Conservation (phyloP, 2,797 vertebrate genomes). For the Dermochelys coriacea region DNA sequence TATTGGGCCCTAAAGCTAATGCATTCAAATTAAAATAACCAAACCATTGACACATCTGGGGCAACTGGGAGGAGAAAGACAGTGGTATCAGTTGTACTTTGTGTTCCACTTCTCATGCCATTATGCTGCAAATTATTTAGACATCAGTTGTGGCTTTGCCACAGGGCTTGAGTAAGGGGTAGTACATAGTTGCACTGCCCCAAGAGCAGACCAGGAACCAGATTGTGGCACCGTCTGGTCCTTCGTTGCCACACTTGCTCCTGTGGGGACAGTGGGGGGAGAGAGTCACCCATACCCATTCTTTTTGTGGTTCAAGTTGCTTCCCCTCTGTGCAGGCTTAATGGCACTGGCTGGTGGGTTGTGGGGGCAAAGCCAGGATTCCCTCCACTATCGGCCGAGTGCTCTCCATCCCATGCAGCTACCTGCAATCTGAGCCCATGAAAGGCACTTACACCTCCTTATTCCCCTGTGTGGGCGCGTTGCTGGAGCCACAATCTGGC, state of each 20-base stretch:
- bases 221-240: conserved; percentile 54
- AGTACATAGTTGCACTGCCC: conserved; percentile 48
- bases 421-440: conserved; percentile 6
- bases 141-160: conserved; percentile 74
- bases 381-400: neutral
- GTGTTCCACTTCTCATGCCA: conserved; percentile 66
- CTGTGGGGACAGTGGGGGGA: neutral
- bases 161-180: conserved; percentile 56
- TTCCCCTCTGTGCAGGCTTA: accelerated
- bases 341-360: accelerated
- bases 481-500: conserved; percentile 32
- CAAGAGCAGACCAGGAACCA: conserved; percentile 61
- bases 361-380: accelerated
- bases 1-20: conserved; percentile 17
- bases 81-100: conserved; percentile 66
- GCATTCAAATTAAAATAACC: conserved; percentile 38
- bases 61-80: conserved; percentile 61
- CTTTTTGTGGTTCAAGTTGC: conserved; percentile 22
- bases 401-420: neutral
- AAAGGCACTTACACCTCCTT: conserved; percentile 11
- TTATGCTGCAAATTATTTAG: conserved; percentile 73
- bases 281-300: conserved; percentile 30
- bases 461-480: neutral
- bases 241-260: conserved; percentile 49
- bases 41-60: neutral